Evolutionary conservation across 2,888 invertebrate species (phyloP).

Genomic region (Dorcus parallelipipedus): DNA sequence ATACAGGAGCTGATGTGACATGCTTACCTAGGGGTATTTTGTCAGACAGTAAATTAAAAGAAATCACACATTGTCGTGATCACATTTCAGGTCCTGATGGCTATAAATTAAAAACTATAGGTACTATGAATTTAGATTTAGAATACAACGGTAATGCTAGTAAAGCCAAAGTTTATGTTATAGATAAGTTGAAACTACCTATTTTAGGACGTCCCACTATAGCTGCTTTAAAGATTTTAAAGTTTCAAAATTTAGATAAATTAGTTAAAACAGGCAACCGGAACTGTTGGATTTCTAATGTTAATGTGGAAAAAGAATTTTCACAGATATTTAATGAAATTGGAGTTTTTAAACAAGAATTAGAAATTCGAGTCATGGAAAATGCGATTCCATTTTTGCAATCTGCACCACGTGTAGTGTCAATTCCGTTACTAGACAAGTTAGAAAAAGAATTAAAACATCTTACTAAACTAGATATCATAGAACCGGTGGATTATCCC

Average conservation of each 20-base stretch:
- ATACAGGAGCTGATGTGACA: too few relatives aligned
- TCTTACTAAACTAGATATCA: conserved; percentile 20
- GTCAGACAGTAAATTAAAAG: too few relatives aligned
- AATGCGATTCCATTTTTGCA: conserved; percentile 17
- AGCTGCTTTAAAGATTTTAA: neutral
- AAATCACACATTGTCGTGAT: neutral
- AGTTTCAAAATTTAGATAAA: neutral
- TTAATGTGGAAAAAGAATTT: neutral
- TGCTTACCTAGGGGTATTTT: too few relatives aligned
- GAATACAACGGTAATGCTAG: neutral
- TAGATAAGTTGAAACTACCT: neutral
- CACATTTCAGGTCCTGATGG: neutral
- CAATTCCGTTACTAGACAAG: conserved; percentile 23
- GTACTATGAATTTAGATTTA: neutral
- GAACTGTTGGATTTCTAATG: neutral
- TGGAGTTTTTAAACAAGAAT: neutral
- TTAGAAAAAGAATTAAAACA: conserved; percentile 19
- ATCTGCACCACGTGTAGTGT: conserved; percentile 20
- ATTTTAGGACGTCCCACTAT: neutral
- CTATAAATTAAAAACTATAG: neutral
- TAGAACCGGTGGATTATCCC: conserved; percentile 17
- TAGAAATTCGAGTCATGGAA: conserved; percentile 1
- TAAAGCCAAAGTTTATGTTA: neutral
- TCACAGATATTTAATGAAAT: neutral
- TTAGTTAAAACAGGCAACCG: neutral